Evolutionary conservation across 2,113 vertebrate genomes (phyloP).

Genomic region (Cygnus atratus): DNA sequence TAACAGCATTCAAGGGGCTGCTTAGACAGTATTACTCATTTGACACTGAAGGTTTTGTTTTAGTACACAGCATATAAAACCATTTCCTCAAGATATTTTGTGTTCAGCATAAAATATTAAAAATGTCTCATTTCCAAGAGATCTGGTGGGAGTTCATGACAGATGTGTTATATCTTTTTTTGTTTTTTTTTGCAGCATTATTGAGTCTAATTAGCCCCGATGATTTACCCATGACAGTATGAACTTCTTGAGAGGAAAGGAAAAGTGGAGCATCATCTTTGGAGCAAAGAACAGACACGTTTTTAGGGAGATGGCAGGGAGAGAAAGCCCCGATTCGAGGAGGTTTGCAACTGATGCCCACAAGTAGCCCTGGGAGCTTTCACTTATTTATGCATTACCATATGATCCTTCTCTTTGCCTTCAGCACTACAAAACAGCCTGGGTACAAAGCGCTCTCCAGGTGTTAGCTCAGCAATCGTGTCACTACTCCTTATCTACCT

Average conservation of each 20-base stretch:
- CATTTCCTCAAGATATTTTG: slow-evolving; percentile 79
- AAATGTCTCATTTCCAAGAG: slow-evolving; percentile 78
- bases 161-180: slow-evolving; percentile 71
- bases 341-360: slow-evolving; percentile 64
- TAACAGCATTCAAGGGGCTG: slow-evolving; percentile 31
- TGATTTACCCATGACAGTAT: slow-evolving; percentile 73
- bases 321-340: slow-evolving; percentile 1
- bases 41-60: slow-evolving; percentile 74
- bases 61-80: slow-evolving; percentile 71
- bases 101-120: slow-evolving; percentile 82
- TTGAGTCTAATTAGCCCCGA: slow-evolving; percentile 75
- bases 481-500: slow-evolving; percentile 43
- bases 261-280: slow-evolving; percentile 64
- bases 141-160: slow-evolving; percentile 80
- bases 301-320: slow-evolving; percentile 17
- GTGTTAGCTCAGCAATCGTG: slow-evolving; percentile 9
- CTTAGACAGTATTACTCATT: slow-evolving; percentile 24
- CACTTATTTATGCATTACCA: slow-evolving; percentile 69
- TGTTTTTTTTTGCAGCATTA: slow-evolving; percentile 61
- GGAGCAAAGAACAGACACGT: slow-evolving; percentile 54
- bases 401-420: slow-evolving; percentile 67
- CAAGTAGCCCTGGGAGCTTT: slow-evolving; percentile 57
- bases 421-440: slow-evolving; percentile 60
- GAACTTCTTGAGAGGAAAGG: slow-evolving; percentile 68
- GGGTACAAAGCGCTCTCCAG: slow-evolving; percentile 35